Conservation (phyloP, 2,797 vertebrate genomes). For the Monodelphis domestica region DNA sequence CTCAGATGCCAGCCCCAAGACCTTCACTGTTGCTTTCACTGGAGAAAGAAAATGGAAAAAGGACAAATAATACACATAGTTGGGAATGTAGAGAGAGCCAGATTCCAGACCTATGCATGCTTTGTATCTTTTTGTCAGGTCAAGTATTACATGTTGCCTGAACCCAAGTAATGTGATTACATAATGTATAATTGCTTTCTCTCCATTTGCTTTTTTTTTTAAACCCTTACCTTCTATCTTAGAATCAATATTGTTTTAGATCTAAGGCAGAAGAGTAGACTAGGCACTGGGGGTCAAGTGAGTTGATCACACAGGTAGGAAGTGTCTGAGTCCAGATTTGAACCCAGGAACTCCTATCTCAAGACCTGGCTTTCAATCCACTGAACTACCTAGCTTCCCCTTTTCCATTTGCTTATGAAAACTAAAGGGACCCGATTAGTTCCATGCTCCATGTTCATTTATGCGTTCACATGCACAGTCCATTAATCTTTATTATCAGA, state of each 20-base stretch:
- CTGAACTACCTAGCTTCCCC: too few relatives aligned
- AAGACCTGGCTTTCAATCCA: too few relatives aligned
- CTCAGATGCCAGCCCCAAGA: not conserved
- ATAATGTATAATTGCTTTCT: not conserved
- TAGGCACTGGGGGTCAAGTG: too few relatives aligned
- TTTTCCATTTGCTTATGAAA: too few relatives aligned
- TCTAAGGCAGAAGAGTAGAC: too few relatives aligned
- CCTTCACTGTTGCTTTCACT: not conserved
- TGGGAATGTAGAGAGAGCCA: not conserved
- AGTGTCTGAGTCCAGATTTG: too few relatives aligned
- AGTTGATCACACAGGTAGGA: too few relatives aligned
- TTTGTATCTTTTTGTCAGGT: not conserved
- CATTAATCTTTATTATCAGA: not conserved
- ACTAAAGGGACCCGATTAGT: not conserved
- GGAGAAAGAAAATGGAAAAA: not conserved
- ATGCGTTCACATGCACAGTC: not conserved
- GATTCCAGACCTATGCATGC: not conserved
- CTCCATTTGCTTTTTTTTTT: not conserved
- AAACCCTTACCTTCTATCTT: too few relatives aligned
- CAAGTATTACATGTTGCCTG: not conserved
- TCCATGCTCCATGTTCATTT: not conserved
- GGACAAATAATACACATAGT: not conserved
- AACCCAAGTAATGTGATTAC: not conserved
- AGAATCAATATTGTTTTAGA: too few relatives aligned
- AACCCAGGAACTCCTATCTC: too few relatives aligned